phyloP scores from a whole-genome alignment of 2,888 invertebrate species.

The Sabatieria punctata region DNA sequence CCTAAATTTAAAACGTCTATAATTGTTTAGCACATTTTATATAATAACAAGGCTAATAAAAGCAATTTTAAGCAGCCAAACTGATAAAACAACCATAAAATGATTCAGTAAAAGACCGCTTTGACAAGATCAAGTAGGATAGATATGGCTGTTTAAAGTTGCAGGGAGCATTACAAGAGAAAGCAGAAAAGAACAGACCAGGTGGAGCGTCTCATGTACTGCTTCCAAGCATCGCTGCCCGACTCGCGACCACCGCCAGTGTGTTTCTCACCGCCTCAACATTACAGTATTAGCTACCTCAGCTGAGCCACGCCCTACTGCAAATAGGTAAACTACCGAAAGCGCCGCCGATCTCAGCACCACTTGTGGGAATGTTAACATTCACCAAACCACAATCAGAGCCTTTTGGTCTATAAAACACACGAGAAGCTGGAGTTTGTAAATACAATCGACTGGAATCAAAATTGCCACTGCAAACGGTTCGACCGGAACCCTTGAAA shows the following conservation, averaged over 20 bases:
- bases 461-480: too few species aligned
- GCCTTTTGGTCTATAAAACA: slow-evolving; percentile 60
- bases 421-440: too few species aligned
- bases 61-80: too few species aligned
- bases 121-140: too few species aligned
- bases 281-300: not conserved
- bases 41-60: too few species aligned
- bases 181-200: slow-evolving; percentile 36
- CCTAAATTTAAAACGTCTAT: too few species aligned
- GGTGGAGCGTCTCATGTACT: slow-evolving; percentile 87
- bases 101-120: too few species aligned
- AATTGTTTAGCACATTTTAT: too few species aligned
- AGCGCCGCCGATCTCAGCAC: slow-evolving; percentile 97
- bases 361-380: slow-evolving; percentile 93
- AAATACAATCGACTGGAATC: too few species aligned
- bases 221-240: slow-evolving; percentile 96
- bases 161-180: slow-evolving; percentile 19
- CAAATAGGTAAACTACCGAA: slow-evolving; percentile 50
- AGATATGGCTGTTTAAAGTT: too few species aligned
- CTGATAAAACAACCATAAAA: too few species aligned
- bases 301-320: not conserved
- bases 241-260: slow-evolving; percentile 89
- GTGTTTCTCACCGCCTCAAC: slow-evolving; percentile 38
- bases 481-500: too few species aligned
- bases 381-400: slow-evolving; percentile 97